Base-by-base conservation (phyloP, 2,888 invertebrate species). In the Lottia gigantea region DNA sequence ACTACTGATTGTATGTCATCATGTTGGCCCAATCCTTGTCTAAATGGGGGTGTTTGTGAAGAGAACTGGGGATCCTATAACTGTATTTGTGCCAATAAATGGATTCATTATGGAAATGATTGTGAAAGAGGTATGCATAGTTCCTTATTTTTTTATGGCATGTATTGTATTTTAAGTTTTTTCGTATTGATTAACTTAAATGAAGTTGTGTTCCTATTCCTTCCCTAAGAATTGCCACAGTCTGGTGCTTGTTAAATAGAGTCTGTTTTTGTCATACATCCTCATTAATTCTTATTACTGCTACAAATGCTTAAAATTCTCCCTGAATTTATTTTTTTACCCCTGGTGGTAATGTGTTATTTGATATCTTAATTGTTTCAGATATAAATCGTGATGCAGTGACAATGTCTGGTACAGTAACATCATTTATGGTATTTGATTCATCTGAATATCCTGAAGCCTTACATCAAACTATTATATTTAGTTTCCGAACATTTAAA, bases 1-100 rank as follows among this genome's bases (percentile, higher is more conserved):
- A 95, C 95, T 73, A 94, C 94, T 87, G 95, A 96, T 86, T 97
- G 97, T 86, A 95, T 95, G 85, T 96, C 96, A 0, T 95, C 95
- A 0, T 97, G 97, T 89, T 95, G 95, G 77, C 95, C 96, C 0
- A 95, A 95, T 86, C 96, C 96, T 12, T 97, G 97, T 87, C 93
- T 94, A 88, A 96, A 97, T 87, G 95, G 93, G 64, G 97, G 95
- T 0, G 92, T 92, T 76, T 97, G 90, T 79, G 74, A 82, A 26
- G 96, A 97, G 87, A 90, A 94, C 0, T 97, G 97, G 87, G 92
- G 93, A 16, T 93, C 94, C 86, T 95, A 95, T 82, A 93, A 94
- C 83, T 97, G 97, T 87, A 93, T 95, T 77, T 97, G 97, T 89
- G 93, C 93, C 79, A 97, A 97, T 89, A 93, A 93, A 61, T 95